phyloP scores from a whole-genome alignment of 2,797 vertebrate species.

The Rhynchonycteris naso region DNA sequence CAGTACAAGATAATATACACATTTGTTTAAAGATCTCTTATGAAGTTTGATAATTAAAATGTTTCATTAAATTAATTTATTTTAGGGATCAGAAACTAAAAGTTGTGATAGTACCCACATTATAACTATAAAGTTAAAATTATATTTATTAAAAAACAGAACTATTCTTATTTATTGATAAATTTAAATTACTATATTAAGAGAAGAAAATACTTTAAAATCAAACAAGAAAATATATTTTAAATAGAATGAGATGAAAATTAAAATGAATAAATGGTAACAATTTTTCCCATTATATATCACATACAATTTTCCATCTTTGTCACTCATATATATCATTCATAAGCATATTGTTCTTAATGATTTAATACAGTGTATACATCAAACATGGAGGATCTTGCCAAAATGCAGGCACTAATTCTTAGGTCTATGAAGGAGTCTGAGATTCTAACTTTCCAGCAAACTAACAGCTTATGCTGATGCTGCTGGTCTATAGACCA shows the following conservation, averaged over 20 bases:
- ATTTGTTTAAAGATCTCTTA: neutral
- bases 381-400: neutral
- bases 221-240: neutral
- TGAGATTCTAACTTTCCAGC: neutral
- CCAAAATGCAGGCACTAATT: neutral
- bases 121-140: neutral
- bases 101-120: neutral
- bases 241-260: neutral
- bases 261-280: neutral
- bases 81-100: neutral
- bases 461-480: neutral
- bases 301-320: neutral
- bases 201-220: neutral
- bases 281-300: neutral
- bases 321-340: neutral
- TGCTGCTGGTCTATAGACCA: neutral
- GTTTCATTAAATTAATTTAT: neutral
- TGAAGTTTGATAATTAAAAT: neutral
- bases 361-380: neutral
- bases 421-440: neutral
- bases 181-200: neutral
- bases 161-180: neutral
- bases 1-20: neutral
- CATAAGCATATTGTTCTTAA: slow-evolving; percentile 11
- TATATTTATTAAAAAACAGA: neutral